Percentiles rank a stretch among this genome's conserved stretches.
Conservation (phyloP, 92 coral and sea anemone genomes). For the Ricordea florida region DNA sequence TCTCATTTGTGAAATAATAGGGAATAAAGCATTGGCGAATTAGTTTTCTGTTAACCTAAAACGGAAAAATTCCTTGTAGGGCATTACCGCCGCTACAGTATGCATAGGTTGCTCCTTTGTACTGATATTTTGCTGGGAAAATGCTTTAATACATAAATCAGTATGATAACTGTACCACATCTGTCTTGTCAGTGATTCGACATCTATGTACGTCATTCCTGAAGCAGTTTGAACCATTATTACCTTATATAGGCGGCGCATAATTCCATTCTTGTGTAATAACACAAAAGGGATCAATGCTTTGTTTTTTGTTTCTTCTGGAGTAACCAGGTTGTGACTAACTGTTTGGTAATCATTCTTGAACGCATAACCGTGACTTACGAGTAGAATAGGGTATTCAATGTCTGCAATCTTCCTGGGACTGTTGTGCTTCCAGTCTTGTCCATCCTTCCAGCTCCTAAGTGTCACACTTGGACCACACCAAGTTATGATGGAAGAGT, state of each 20-base stretch:
- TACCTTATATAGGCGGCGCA: constrained; percentile 19
- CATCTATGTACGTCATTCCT: neutral
- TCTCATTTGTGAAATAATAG: constrained; percentile 22
- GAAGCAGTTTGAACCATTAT: constrained; percentile 8
- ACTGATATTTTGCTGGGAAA: neutral
- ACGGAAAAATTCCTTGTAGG: neutral
- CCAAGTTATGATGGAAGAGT: constrained; percentile 8
- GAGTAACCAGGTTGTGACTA: constrained; percentile 17
- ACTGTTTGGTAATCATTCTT: constrained; percentile 13
- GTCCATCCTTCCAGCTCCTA: constrained; percentile 40
- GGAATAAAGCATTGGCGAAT: constrained; percentile 32
- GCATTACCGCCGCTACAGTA: too few species aligned
- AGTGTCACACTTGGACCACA: constrained; percentile 39
- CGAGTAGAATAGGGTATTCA: constrained; percentile 4
- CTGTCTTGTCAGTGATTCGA: constrained; percentile 12
- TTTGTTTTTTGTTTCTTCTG: neutral
- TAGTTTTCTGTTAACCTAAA: constrained; percentile 21
- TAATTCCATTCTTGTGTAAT: constrained; percentile 17
- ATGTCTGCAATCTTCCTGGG: constrained; percentile 28
- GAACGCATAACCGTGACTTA: constrained; percentile 32
- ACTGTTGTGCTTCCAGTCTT: constrained; percentile 32
- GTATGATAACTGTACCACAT: constrained; percentile 12
- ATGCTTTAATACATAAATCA: neutral
- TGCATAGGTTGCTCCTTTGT: too few species aligned
- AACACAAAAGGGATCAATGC: constrained; percentile 23